Evolutionary conservation across 1,140 invertebrate genomes (phyloP), one percentile per base, ranked within the genome.

Genomic region (Tribolium madens): DNA sequence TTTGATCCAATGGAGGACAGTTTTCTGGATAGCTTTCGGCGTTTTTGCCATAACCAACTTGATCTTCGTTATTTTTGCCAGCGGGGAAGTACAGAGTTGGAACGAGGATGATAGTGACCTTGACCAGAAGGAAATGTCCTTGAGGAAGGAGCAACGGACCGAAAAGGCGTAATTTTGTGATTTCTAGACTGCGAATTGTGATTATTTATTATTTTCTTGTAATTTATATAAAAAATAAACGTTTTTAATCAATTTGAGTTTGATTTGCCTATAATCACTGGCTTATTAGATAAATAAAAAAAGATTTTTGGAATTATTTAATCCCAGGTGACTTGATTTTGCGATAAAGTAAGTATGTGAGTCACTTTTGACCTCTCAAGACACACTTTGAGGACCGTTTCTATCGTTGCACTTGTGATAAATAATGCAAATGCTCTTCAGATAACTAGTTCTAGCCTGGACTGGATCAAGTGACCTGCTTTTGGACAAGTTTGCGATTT

Each of bases 1-100:
- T 2, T 81, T 93, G 14, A 85, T 89, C 6, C 91, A 95, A 86
- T 96, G 95, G 95, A 88, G 92, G 72, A 84, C 89, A 2, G 93
- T 96, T 0, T 96, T 96, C 83, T 96, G 93, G 91, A 92, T 96
- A 76, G 89, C 92, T 0, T 87, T 94, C 31, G 92, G 85, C 0
- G 89, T 95, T 0, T 93, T 95, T 76, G 84, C 91, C 9, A 81
- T 91, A 10, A 94, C 93, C 0, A 93, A 93, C 75, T 73, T 93
- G 4, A 83, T 94, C 2, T 96, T 92, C 81, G 86, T 92, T 3
- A 81, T 94, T 5, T 92, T 90, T 87, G 92, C 91, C 0, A 91
- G 91, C 31, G 92, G 90, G 0, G 89, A 93, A 76, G 88, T 92
- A 7, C 92, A 93, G 78, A 88, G 89, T 2, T 64, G 57, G 57